Evolutionary conservation across 2,797 vertebrate species (phyloP).

Genomic region (Sebastes alutus): DNA sequence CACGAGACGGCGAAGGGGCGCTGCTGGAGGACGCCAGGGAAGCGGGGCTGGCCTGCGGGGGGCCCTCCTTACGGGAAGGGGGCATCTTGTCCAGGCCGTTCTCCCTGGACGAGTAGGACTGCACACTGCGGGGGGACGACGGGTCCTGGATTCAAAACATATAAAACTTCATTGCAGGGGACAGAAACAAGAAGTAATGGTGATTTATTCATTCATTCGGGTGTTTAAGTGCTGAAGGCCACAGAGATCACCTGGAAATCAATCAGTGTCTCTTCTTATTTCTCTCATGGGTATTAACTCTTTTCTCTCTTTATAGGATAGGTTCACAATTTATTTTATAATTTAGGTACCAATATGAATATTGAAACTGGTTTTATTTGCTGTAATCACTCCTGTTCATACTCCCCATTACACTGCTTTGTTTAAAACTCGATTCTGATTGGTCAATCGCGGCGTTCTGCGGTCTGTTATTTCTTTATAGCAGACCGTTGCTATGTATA

Average conservation of each 20-base stretch:
- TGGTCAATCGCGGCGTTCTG: no score
- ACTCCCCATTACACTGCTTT: background rate
- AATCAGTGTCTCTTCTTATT: background rate
- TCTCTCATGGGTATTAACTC: background rate
- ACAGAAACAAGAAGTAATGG: background rate
- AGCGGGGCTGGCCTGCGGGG: slow-evolving; percentile 84
- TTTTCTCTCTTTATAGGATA: background rate
- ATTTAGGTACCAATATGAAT: background rate
- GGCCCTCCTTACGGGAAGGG: slow-evolving; percentile 81
- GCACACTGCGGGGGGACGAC: slow-evolving; percentile 87
- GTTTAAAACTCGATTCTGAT: no score
- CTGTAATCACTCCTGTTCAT: background rate
- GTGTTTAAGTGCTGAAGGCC: background rate
- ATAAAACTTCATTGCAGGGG: background rate
- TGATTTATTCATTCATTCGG: background rate
- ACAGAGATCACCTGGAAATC: background rate
- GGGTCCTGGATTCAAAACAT: slow-evolving; percentile 77
- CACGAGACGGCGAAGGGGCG: slow-evolving; percentile 83
- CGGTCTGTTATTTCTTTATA: no score
- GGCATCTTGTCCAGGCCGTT: slow-evolving; percentile 88
- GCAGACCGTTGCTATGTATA: no score
- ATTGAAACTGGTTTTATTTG: background rate
- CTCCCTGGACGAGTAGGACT: slow-evolving; percentile 90
- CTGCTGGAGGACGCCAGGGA: slow-evolving; percentile 91
- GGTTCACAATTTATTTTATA: background rate